Base-by-base conservation (phyloP, 2,797 vertebrate genomes). In the Dipus sagitta region DNA sequence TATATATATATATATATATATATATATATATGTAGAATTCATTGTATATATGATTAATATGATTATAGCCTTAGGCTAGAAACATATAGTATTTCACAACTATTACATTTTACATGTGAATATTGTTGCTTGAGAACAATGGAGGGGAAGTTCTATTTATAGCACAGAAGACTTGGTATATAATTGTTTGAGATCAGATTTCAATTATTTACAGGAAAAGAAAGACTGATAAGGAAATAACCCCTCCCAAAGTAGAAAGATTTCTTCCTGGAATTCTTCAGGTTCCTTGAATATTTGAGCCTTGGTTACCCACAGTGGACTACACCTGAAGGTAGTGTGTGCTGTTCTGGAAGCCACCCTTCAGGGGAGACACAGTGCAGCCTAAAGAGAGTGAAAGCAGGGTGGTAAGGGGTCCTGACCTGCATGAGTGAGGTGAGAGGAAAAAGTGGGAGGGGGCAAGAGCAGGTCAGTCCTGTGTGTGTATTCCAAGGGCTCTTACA, bases 111-210 rank as follows among this genome's bases (percentile, higher is more conserved):
- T 94, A 88, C 13, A 72, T 92, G 58, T 52, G 12, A 80, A 76
- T 83, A 79, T 24, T 90, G 2, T 91, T 70, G 64, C 32, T 87
- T 91, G 71, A 96, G 89, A 95, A 86, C 70, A 97, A 77, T 86
- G 72, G 70, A 87, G 95, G 58, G 64, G 92, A 94, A 34, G 86
- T 88, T 84, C 94, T 93, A 88, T 94, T 95, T 96, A 32, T 94
- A 89, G 58, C 38, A 75, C 47, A 85, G n/a, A 28, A 68, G 70
- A 58, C 42, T 83, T 96, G 60, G 52, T 91, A 80, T 70, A 32
- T 80, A 93, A 60, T 72, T 96, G 90, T 92, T 88, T 92, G 18
- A 42, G 75, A 64, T 60, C 32, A 92, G 38, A 88, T 77, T 70
- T 80, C 67, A 82, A 70, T 90, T 95, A 92, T 87, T 92, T 95